These are phyloP conservation scores for Limnothrissa miodon DNA, from an alignment of 2,113 vertebrate species.

Conservation along the genomic window DNA sequence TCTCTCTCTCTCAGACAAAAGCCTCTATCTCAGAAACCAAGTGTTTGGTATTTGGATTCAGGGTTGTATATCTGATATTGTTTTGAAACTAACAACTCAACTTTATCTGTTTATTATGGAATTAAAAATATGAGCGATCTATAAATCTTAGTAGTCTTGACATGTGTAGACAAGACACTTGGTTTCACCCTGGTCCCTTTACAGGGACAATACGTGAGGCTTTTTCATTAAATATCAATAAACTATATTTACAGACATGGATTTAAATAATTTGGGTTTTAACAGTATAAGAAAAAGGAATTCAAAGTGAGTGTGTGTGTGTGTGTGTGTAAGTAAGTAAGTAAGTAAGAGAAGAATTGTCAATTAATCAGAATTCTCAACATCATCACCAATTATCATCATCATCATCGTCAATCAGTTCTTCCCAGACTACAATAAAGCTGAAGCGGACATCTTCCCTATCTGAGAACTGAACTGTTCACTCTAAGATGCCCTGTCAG, in stretches of 20 bases:
- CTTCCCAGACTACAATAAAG: not conserved
- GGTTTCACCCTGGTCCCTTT: too few relatives aligned
- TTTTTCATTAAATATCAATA: too few relatives aligned
- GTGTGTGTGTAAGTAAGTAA: too few relatives aligned
- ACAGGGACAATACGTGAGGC: too few relatives aligned
- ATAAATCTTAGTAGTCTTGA: too few relatives aligned
- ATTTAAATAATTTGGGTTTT: not conserved
- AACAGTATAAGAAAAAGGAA: not conserved
- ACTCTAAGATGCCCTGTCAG: not conserved
- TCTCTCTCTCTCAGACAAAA: too few relatives aligned
- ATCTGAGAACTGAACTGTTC: not conserved
- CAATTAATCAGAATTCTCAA: not conserved
- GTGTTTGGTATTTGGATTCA: too few relatives aligned
- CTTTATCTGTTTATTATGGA: too few relatives aligned
- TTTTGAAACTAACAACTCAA: not conserved
- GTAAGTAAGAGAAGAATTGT: not conserved
- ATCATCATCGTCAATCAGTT: not conserved
- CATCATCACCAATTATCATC: not conserved
- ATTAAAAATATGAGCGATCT: too few relatives aligned
- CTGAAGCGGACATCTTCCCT: not conserved
- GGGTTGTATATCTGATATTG: too few relatives aligned
- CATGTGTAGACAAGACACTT: too few relatives aligned
- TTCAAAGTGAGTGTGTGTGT: not conserved
- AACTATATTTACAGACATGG: slow-evolving; percentile 11
- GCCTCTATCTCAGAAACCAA: too few relatives aligned